Base-by-base conservation (phyloP, 2,797 vertebrate genomes). In the Cheirogaleus major region DNA sequence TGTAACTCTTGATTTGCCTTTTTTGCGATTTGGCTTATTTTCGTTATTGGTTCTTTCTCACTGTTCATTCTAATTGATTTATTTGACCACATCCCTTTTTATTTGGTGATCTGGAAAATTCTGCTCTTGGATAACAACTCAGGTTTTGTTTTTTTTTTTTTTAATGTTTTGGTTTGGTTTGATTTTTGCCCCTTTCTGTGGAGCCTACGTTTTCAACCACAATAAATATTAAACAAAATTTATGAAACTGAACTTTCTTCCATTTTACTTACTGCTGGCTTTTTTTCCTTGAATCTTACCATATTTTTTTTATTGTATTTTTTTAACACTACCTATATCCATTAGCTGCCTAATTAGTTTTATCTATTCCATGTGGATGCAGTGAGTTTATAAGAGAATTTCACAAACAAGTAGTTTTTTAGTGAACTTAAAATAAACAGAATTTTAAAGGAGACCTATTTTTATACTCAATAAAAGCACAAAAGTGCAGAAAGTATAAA, bases 381-480 rank as follows among this genome's bases (percentile, higher is more conserved):
- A 98, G 98, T 98, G 99, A 98, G 98, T 99, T 99, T 99, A 98
- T 99, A 99, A 99, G 98, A 99, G 98, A 99, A 99, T 99, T 99
- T 99, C 98, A 99, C 99, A 99, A 99, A 98, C 99, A 98, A 98
- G 98, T 99, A 99, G 99, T 99, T 99, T 99, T 99, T 98, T 99
- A 99, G 98, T 98, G 98, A 98, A 98, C 99, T 98, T 98, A 98
- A 98, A 98, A 91, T 98, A 98, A 98, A 98, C 98, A 99, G 98
- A 99, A 98, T 98, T 99, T 99, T 99, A 98, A 99, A 99, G 98
- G 98, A 98, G 98, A 99, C 98, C 98, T 99, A 99, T 99, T 99
- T 99, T 99, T 99, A 98, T 99, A 99, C 98, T 99, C 98, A 98
- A 95, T 98, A 97, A 98, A 99, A 99, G 98, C 98, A 99, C 98